Conservation (phyloP, 2,797 vertebrate genomes). For the Sebastiscus tertius region DNA sequence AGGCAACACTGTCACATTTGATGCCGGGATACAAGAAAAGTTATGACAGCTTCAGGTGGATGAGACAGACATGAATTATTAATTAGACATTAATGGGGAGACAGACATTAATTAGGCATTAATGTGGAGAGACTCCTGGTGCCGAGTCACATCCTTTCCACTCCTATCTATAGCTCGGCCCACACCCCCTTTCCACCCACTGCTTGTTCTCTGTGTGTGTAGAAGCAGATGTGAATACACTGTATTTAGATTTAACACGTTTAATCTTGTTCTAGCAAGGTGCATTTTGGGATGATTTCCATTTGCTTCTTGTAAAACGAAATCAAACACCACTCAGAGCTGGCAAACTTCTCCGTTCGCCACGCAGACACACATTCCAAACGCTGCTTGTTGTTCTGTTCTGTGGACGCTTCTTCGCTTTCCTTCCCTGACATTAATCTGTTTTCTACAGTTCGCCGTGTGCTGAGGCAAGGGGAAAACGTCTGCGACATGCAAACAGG, state of each 20-base stretch:
- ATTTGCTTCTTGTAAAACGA: neutral
- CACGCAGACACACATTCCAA: neutral
- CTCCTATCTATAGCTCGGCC: constrained; percentile 42
- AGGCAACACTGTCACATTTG: constrained; percentile 54
- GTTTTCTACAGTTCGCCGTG: constrained; percentile 9
- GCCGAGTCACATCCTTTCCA: constrained; percentile 48
- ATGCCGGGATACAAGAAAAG: constrained; percentile 49
- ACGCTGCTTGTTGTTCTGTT: neutral
- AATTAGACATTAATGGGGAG: constrained; percentile 68
- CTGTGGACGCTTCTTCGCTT: neutral
- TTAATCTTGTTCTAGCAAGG: neutral
- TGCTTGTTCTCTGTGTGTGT: constrained; percentile 13
- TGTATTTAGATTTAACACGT: constrained; percentile 3
- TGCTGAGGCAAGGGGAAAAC: neutral
- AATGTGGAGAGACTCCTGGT: constrained; percentile 63
- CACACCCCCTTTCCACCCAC: constrained; percentile 7
- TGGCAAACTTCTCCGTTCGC: neutral
- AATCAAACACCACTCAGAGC: constrained; percentile 20
- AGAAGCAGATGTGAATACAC: constrained; percentile 8
- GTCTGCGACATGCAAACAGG: constrained; percentile 36
- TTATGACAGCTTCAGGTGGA: constrained; percentile 71
- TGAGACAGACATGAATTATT: constrained; percentile 67
- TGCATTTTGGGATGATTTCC: constrained; percentile 28
- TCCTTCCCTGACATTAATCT: constrained; percentile 25
- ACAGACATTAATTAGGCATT: constrained; percentile 77